Evolutionary conservation across 2,797 vertebrate genomes (phyloP).

Genomic region (Sebastes nivosus): DNA sequence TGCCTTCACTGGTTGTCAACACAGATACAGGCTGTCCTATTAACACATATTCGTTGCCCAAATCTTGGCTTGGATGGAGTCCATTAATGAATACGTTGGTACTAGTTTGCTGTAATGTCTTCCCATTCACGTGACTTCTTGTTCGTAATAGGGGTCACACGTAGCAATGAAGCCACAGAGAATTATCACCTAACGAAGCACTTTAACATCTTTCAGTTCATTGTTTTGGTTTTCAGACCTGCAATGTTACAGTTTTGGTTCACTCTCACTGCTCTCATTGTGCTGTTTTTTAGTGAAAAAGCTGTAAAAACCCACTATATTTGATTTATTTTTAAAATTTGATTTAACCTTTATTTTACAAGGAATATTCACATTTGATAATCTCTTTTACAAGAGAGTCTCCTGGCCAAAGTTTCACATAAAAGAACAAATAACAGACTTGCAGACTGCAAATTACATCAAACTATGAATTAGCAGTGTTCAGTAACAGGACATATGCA

Average conservation of each 20-base stretch:
- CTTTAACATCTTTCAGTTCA: neutral
- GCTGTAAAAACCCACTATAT: no score
- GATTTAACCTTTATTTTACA: no score
- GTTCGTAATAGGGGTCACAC: neutral
- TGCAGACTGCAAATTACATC: no score
- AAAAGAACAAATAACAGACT: no score
- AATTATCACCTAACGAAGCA: neutral
- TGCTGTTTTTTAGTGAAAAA: neutral
- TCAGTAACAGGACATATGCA: no score
- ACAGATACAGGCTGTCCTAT: neutral
- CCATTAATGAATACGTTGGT: neutral
- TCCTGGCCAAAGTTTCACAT: no score
- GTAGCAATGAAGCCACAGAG: neutral
- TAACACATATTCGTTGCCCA: neutral
- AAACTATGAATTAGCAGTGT: no score
- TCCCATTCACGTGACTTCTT: neutral
- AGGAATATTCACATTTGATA: no score
- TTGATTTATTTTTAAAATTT: no score
- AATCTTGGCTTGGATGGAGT: neutral
- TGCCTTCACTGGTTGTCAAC: neutral
- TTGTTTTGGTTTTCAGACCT: neutral
- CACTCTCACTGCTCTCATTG: neutral
- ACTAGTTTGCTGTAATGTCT: neutral
- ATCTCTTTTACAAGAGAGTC: no score
- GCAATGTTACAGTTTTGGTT: neutral